These are phyloP conservation scores for Rhodophaea formosa DNA, from an alignment of 2,888 invertebrate genomes.

Conservation along the genomic window DNA sequence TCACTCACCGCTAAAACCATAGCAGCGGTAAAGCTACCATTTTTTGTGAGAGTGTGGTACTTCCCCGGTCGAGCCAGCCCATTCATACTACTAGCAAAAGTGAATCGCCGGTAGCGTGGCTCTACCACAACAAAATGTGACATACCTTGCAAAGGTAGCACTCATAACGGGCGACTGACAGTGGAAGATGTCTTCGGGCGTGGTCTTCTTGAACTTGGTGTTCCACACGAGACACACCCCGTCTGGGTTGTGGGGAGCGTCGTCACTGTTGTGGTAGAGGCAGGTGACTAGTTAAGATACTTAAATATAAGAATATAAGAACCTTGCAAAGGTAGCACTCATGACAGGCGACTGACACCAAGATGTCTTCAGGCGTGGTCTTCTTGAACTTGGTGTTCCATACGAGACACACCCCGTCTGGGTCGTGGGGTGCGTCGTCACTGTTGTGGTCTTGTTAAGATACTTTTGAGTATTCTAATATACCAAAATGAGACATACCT, in stretches of 20 bases:
- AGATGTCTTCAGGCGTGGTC: slow-evolving; percentile 96
- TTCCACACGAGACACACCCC: slow-evolving; percentile 99
- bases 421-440: slow-evolving; percentile 98
- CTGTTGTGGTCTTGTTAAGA: slow-evolving; percentile 97
- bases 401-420: slow-evolving; percentile 97
- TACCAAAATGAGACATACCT: no score
- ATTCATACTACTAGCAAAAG: no score
- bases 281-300: no score
- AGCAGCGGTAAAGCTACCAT: no score
- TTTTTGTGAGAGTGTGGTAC: no score
- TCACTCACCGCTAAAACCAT: no score
- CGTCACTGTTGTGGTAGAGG: slow-evolving; percentile 98
- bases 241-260: slow-evolving; percentile 98
- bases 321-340: slow-evolving; percentile 95
- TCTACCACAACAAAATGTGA: no score
- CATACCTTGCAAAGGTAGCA: slow-evolving; percentile 92
- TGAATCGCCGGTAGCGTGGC: no score
- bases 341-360: slow-evolving; percentile 99
- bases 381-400: slow-evolving; percentile 99
- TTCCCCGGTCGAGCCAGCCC: no score
- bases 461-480: no score
- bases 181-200: slow-evolving; percentile 98
- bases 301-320: no score
- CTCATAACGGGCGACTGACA: slow-evolving; percentile 99
- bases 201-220: slow-evolving; percentile 97